These are phyloP conservation scores for Hirtodrosophila trivittata DNA, from an alignment of 2,888 invertebrate genomes.

Conservation along the genomic window DNA sequence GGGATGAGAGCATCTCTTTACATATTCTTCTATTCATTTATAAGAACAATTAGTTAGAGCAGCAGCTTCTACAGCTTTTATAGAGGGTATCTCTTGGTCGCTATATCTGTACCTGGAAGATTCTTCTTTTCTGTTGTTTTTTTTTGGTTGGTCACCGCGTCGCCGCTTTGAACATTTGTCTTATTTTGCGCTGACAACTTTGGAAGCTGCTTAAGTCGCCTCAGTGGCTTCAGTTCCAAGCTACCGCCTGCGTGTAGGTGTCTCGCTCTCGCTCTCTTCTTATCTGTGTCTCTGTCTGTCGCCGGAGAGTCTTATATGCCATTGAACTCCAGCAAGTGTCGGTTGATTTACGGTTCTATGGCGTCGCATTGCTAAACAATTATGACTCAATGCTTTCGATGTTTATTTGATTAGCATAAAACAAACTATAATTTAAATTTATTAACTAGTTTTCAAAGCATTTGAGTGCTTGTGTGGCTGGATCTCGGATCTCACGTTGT, in stretches of 20 bases:
- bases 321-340: slow-evolving; percentile 62
- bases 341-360: slow-evolving; percentile 52
- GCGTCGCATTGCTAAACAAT: slow-evolving; percentile 47
- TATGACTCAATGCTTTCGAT: slow-evolving; percentile 51
- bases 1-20: too few relatives aligned
- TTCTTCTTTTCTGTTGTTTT: slow-evolving; percentile 13
- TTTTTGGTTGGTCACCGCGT: slow-evolving; percentile 50
- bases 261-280: slow-evolving; percentile 3
- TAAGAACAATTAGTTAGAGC: too few relatives aligned
- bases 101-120: too few relatives aligned
- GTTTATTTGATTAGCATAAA: slow-evolving; percentile 58
- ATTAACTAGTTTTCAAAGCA: slow-evolving; percentile 31
- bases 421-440: slow-evolving; percentile 63
- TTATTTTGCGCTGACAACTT: slow-evolving; percentile 78
- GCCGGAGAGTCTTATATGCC: slow-evolving; percentile 56
- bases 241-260: slow-evolving; percentile 68
- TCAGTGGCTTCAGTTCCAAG: slow-evolving; percentile 49
- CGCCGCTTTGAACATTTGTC: slow-evolving; percentile 76
- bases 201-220: slow-evolving; percentile 79
- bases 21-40: too few relatives aligned
- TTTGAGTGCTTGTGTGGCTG: slow-evolving; percentile 38
- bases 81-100: slow-evolving; percentile 16
- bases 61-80: too few relatives aligned
- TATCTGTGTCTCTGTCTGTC: background rate
- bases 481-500: slow-evolving; percentile 35